phyloP scores from a whole-genome alignment of 2,113 vertebrate genomes.

The Gadus macrocephalus region DNA sequence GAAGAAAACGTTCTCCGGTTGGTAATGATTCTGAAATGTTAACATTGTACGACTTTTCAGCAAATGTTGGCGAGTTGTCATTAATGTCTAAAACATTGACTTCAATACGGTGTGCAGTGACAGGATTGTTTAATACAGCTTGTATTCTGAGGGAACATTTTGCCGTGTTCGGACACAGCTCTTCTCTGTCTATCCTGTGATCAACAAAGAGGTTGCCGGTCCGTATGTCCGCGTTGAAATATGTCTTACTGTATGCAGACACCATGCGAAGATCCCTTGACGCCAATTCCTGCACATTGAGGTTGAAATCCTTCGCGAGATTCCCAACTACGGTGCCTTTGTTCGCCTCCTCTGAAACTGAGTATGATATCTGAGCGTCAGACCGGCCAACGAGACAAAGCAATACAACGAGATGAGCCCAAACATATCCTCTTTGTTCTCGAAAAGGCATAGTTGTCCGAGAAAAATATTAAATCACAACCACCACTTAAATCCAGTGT shows the following conservation, averaged over 20 bases:
- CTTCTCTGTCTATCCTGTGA: conserved; percentile 76
- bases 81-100: conserved; percentile 75
- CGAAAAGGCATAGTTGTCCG: too few species aligned
- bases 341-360: conserved; percentile 66
- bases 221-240: conserved; percentile 64
- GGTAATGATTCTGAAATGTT: conserved; percentile 52
- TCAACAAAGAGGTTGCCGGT: conserved; percentile 67
- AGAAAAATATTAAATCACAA: too few species aligned
- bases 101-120: conserved; percentile 69
- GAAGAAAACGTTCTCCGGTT: conserved; percentile 38
- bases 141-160: conserved; percentile 72
- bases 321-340: conserved; percentile 67
- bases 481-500: too few species aligned
- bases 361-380: conserved; percentile 53
- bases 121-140: conserved; percentile 70
- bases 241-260: conserved; percentile 58
- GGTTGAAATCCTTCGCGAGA: conserved; percentile 66
- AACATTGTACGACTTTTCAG: conserved; percentile 38
- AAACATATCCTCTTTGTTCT: background rate
- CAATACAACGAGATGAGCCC: conserved; percentile 1
- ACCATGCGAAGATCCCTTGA: conserved; percentile 65
- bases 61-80: conserved; percentile 76
- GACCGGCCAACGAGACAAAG: conserved; percentile 29
- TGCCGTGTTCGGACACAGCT: conserved; percentile 60
- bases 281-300: conserved; percentile 57